These are phyloP conservation scores for Melanaphis sacchari DNA, from an alignment of 1,140 invertebrate genomes.

Conservation along the genomic window DNA sequence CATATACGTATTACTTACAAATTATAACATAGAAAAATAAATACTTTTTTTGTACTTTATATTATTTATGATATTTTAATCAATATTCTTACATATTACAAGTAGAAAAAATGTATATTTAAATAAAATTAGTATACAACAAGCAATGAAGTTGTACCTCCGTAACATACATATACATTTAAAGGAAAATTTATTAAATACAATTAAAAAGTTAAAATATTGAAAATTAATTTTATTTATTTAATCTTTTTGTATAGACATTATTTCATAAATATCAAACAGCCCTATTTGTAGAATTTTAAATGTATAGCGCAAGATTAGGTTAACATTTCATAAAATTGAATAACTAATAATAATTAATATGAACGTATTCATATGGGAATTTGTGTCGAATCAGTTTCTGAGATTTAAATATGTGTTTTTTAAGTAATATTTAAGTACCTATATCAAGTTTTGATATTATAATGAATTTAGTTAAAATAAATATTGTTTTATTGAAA, in stretches of 20 bases:
- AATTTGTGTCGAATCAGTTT: background rate
- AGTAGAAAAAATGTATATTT: background rate
- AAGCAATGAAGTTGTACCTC: background rate
- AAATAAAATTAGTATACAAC: background rate
- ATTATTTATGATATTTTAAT: background rate
- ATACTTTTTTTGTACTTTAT: background rate
- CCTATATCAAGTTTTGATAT: too few relatives aligned
- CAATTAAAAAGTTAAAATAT: background rate
- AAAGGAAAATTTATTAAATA: too few relatives aligned
- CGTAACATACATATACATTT: too few relatives aligned
- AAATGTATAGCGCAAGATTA: background rate
- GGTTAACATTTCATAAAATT: too few relatives aligned
- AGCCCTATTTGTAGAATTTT: background rate
- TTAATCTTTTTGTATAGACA: background rate
- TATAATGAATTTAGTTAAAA: background rate
- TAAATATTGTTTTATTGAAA: background rate
- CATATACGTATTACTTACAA: background rate
- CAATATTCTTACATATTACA: background rate
- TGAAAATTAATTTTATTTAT: background rate
- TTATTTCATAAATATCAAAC: background rate
- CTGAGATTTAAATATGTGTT: background rate
- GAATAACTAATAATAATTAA: background rate
- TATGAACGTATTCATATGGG: background rate
- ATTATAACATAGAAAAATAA: background rate
- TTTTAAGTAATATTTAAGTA: too few relatives aligned